Conservation (phyloP, 2,888 invertebrate species). For the Tiphia femorata region DNA sequence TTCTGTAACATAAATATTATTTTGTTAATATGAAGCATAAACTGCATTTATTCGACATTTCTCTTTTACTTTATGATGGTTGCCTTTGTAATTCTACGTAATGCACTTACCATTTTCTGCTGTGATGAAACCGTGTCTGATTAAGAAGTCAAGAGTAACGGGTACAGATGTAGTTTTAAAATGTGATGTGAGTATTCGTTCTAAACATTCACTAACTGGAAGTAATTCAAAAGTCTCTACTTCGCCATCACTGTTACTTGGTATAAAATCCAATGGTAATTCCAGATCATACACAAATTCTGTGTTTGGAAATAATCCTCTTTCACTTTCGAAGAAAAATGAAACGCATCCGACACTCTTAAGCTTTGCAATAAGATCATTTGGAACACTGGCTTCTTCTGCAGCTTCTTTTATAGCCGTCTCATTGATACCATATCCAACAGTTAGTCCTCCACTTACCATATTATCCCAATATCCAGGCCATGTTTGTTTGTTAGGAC, state of each 20-base stretch:
- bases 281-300: slow-evolving; percentile 95
- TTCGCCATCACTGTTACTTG: slow-evolving; percentile 95
- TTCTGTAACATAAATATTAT: slow-evolving; percentile 74
- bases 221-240: slow-evolving; percentile 91
- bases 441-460: slow-evolving; percentile 93
- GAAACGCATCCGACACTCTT: slow-evolving; percentile 86
- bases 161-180: slow-evolving; percentile 96
- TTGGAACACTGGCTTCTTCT: slow-evolving; percentile 93
- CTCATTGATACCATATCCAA: slow-evolving; percentile 88
- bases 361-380: slow-evolving; percentile 81
- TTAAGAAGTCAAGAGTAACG: slow-evolving; percentile 91
- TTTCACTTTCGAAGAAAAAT: slow-evolving; percentile 93
- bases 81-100: not conserved
- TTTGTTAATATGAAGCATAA: not conserved
- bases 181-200: slow-evolving; percentile 83
- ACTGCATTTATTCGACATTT: not conserved
- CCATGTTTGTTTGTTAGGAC: slow-evolving; percentile 94
- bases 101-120: slow-evolving; percentile 86
- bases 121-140: slow-evolving; percentile 90
- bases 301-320: slow-evolving; percentile 94
- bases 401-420: slow-evolving; percentile 94
- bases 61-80: no score
- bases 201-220: slow-evolving; percentile 85
- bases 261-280: slow-evolving; percentile 89
- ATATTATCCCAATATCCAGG: slow-evolving; percentile 97